These are phyloP conservation scores for Drosophila percnosoma DNA, from an alignment of 2,888 invertebrate genomes.

Conservation along the genomic window DNA sequence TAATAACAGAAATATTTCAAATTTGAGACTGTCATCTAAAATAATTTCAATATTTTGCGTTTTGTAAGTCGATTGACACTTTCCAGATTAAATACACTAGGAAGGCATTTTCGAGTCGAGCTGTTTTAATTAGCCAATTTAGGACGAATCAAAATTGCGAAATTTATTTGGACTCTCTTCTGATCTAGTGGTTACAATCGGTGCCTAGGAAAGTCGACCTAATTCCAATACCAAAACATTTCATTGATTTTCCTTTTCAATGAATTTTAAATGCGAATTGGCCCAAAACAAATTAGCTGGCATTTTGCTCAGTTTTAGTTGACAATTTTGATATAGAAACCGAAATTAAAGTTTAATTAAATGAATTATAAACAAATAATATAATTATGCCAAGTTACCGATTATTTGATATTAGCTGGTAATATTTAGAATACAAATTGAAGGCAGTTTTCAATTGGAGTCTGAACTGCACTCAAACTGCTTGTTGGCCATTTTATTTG, in stretches of 20 bases:
- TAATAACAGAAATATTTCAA: not conserved
- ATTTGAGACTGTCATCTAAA: not conserved
- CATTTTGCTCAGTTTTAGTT: not conserved
- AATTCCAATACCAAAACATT: not conserved
- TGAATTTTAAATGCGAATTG: not conserved
- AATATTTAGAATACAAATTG: not conserved
- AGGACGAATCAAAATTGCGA: not conserved
- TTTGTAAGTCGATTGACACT: not conserved
- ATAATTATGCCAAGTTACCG: not conserved
- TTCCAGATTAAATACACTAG: not conserved
- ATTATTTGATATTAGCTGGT: not conserved
- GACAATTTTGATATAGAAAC: not conserved
- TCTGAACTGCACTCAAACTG: slow-evolving; percentile 10
- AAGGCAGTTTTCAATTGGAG: not conserved
- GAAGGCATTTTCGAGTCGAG: not conserved
- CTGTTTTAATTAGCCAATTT: not conserved
- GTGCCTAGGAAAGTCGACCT: not conserved
- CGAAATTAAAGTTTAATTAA: not conserved
- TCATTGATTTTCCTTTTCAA: not conserved
- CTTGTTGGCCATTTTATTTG: slow-evolving; percentile 31
- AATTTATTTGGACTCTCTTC: not conserved
- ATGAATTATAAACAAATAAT: not conserved
- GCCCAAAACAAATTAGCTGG: not conserved
- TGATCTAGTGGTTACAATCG: not conserved
- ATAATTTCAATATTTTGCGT: not conserved